Percentiles rank a stretch among this genome's conserved stretches.
These are phyloP conservation scores for Amblyraja radiata DNA, from an alignment of 2,797 vertebrate species.

Conservation along the genomic window DNA sequence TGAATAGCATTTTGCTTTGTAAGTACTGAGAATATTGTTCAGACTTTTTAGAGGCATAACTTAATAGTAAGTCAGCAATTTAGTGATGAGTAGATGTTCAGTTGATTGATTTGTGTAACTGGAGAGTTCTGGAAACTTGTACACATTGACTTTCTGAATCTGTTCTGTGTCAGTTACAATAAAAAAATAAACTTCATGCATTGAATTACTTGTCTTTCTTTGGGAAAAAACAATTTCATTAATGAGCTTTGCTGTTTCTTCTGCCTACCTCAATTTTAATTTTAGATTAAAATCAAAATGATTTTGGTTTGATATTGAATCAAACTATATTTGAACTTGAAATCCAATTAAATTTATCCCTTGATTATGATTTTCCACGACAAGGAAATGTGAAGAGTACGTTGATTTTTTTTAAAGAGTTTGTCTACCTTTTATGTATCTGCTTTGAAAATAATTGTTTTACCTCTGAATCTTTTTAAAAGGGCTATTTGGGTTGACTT, in stretches of 20 bases:
- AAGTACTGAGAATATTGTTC: background rate
- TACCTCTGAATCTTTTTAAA: background rate
- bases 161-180: background rate
- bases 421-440: background rate
- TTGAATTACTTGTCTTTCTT: background rate
- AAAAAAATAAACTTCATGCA: background rate
- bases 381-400: background rate
- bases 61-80: background rate
- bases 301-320: background rate
- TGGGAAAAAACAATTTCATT: background rate
- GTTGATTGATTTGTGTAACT: background rate
- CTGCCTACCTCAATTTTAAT: background rate
- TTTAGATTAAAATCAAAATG: background rate
- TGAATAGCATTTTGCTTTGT: background rate
- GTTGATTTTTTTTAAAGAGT: background rate
- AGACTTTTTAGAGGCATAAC: background rate
- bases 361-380: no score
- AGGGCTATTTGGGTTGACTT: background rate
- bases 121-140: background rate
- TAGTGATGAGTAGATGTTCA: background rate
- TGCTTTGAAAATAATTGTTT: background rate
- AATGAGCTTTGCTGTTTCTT: background rate
- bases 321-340: background rate
- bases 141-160: background rate
- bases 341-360: constrained; percentile 9